Evolutionary conservation across 2,113 vertebrate genomes (phyloP).

Genomic region (Petromus typicus): DNA sequence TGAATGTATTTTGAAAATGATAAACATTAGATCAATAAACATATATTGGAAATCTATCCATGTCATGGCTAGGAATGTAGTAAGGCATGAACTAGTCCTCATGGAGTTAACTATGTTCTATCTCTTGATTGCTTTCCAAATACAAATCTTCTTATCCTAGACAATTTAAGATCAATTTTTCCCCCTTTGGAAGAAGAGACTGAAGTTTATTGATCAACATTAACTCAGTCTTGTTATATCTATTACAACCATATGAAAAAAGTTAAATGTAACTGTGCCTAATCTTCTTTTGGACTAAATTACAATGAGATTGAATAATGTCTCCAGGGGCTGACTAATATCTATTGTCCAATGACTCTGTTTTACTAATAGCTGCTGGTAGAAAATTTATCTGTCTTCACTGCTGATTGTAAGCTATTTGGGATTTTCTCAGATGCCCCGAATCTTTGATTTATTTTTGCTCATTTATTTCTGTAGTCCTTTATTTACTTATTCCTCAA

Average conservation of each 20-base stretch:
- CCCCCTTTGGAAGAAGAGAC: conserved; percentile 28
- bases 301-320: conserved; percentile 59
- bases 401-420: conserved; percentile 32
- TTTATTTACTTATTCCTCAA: conserved; percentile 30
- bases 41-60: background rate
- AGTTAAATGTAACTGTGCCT: conserved; percentile 22
- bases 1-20: conserved; percentile 32
- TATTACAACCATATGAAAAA: conserved; percentile 48
- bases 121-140: conserved; percentile 30
- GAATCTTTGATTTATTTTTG: conserved; percentile 54
- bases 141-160: background rate
- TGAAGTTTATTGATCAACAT: conserved; percentile 29
- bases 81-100: background rate
- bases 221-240: conserved; percentile 34
- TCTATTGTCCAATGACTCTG: conserved; percentile 35
- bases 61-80: background rate
- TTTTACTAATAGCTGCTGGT: conserved; percentile 44
- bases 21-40: background rate
- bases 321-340: conserved; percentile 17
- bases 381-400: conserved; percentile 35
- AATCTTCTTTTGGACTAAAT: conserved; percentile 58
- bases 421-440: conserved; percentile 46
- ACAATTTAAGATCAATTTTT: conserved; percentile 21
- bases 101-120: background rate
- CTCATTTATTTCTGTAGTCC: conserved; percentile 43